phyloP scores from a whole-genome alignment of 2,888 invertebrate genomes.

The Hemithea aestivaria region DNA sequence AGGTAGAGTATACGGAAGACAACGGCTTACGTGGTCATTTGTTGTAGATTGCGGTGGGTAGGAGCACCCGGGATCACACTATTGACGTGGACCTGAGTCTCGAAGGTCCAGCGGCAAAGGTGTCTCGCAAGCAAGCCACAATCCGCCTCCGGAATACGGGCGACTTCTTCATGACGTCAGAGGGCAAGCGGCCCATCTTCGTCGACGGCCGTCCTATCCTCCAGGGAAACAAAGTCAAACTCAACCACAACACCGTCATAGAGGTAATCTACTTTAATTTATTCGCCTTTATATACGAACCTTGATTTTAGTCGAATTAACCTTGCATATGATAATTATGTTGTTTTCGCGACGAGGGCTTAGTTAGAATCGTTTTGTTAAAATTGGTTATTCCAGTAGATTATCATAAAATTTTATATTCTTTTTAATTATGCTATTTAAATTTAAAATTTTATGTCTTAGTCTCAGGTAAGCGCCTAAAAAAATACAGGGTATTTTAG shows the following conservation, averaged over 20 bases:
- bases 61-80: conserved; percentile 90
- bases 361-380: not conserved
- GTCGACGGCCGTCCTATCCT: conserved; percentile 95
- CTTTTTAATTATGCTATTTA: no score
- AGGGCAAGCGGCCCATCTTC: conserved; percentile 96
- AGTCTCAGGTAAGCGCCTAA: no score
- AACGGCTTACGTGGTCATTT: conserved; percentile 17
- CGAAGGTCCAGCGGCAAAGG: conserved; percentile 96
- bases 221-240: conserved; percentile 91
- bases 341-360: conserved; percentile 2
- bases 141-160: conserved; percentile 94
- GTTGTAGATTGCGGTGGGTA: conserved; percentile 91
- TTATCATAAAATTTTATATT: no score
- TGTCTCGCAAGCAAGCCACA: conserved; percentile 95
- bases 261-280: conserved; percentile 80
- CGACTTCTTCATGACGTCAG: conserved; percentile 96
- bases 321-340: conserved; percentile 7
- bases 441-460: no score
- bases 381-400: no score
- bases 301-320: conserved; percentile 7
- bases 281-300: not conserved
- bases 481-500: no score
- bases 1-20: no score
- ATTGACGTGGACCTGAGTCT: conserved; percentile 96
- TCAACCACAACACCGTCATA: conserved; percentile 96